Conservation (phyloP, 2,888 invertebrate genomes). For the Taphrorychus bicolor region DNA sequence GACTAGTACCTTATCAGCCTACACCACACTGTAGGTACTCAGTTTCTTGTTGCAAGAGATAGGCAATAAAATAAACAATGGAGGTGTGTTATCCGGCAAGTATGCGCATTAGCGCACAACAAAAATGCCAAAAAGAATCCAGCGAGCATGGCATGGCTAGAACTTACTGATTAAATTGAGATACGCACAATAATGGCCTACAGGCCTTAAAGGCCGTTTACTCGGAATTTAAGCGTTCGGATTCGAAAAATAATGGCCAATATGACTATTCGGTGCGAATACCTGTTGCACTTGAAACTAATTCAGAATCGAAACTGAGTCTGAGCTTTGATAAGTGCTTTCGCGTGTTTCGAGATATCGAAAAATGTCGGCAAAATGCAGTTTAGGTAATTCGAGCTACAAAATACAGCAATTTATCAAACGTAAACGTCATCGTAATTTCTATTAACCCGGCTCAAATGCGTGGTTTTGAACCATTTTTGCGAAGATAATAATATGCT, state of each 20-base stretch:
- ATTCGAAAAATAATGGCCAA: conserved; percentile 30
- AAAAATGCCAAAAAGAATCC: conserved; percentile 33
- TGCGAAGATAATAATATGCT: background rate
- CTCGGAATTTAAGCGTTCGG: conserved; percentile 24
- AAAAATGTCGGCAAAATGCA: too few species aligned
- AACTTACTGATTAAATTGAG: conserved; percentile 38
- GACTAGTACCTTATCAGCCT: background rate
- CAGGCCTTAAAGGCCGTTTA: conserved; percentile 18
- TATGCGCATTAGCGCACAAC: conserved; percentile 37
- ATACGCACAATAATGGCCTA: conserved; percentile 34
- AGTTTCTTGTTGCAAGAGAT: conserved; percentile 16
- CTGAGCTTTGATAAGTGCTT: background rate
- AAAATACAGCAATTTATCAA: background rate
- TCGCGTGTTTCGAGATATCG: background rate
- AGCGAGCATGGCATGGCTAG: conserved; percentile 19
- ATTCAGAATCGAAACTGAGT: background rate
- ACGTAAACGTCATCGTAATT: background rate
- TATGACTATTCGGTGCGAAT: conserved; percentile 19
- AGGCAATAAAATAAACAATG: conserved; percentile 39
- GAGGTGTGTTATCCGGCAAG: conserved; percentile 38
- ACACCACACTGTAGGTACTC: background rate
- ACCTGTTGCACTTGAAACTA: background rate
- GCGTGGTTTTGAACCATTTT: background rate
- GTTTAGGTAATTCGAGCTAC: background rate
- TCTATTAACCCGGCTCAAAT: background rate